Percentiles rank a stretch among this genome's conserved stretches.
These are phyloP conservation scores for Piprites chloris DNA, from an alignment of 2,113 vertebrate genomes.

Conservation along the genomic window DNA sequence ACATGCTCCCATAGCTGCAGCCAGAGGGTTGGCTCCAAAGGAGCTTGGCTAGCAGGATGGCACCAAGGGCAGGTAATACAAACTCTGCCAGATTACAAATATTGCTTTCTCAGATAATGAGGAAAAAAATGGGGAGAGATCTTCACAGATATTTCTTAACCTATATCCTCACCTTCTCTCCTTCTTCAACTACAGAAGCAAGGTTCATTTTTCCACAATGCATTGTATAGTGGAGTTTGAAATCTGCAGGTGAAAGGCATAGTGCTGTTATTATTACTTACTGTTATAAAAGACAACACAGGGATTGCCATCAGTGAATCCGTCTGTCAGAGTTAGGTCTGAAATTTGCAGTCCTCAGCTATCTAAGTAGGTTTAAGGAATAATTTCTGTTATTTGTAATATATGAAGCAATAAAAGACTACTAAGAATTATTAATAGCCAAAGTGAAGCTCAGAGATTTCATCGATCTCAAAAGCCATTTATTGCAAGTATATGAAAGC, in stretches of 20 bases:
- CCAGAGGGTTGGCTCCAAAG: background rate
- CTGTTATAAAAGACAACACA: background rate
- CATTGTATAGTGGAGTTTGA: background rate
- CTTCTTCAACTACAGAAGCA: background rate
- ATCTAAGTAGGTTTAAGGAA: background rate
- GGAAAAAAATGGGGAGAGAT: background rate
- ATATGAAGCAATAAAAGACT: conserved; percentile 47
- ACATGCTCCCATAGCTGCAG: background rate
- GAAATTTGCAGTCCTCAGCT: conserved; percentile 45
- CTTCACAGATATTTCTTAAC: background rate
- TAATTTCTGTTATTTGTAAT: conserved; percentile 39
- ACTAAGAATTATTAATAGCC: conserved; percentile 59
- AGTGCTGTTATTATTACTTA: conserved; percentile 21
- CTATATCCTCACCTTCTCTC: background rate
- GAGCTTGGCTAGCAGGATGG: background rate
- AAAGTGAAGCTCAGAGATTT: conserved; percentile 30
- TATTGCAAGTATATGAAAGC: conserved; percentile 37
- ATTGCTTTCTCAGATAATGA: background rate
- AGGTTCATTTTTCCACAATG: conserved; percentile 20
- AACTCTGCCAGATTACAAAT: background rate
- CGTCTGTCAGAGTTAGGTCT: conserved; percentile 23
- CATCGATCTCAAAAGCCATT: conserved; percentile 44
- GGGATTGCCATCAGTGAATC: background rate
- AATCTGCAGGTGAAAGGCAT: conserved; percentile 17
- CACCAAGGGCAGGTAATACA: background rate